Conservation (phyloP, 2,888 invertebrate genomes). For the Julus scanicus region DNA sequence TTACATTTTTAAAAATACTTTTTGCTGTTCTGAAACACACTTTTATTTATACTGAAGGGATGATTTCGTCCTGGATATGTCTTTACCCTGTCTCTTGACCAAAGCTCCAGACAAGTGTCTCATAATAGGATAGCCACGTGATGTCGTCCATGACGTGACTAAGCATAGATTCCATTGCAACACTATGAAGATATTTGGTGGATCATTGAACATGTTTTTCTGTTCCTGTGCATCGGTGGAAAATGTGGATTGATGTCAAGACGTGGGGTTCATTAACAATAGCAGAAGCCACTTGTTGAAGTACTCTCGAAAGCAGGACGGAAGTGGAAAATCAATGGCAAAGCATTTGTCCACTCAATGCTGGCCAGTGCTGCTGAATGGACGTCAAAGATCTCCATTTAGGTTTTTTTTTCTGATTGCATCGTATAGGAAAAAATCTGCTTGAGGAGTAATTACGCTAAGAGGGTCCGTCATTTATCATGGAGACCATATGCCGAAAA, state of each 20-base stretch:
- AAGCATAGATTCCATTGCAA: no score
- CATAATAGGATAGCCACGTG: no score
- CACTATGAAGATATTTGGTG: not conserved
- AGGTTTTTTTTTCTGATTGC: constrained; percentile 4
- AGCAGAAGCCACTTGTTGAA: constrained; percentile 33
- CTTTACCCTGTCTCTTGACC: no score
- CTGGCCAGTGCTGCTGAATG: not conserved
- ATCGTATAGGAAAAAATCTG: not conserved
- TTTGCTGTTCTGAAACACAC: no score
- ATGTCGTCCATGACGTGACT: no score
- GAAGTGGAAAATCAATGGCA: constrained; percentile 18
- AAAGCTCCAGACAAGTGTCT: no score
- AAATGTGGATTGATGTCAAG: constrained; percentile 22
- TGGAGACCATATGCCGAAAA: not conserved
- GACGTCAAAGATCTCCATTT: constrained; percentile 7
- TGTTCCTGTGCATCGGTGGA: not conserved
- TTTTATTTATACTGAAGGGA: no score
- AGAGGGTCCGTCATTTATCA: constrained; percentile 33
- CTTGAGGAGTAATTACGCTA: not conserved
- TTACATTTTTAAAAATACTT: no score
- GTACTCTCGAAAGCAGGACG: constrained; percentile 7
- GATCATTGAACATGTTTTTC: not conserved
- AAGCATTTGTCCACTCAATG: constrained; percentile 6
- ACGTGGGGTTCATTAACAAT: constrained; percentile 15
- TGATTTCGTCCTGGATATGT: no score